Evolutionary conservation across 2,888 invertebrate genomes (phyloP).

Genomic region (Drosophila mercatorum): DNA sequence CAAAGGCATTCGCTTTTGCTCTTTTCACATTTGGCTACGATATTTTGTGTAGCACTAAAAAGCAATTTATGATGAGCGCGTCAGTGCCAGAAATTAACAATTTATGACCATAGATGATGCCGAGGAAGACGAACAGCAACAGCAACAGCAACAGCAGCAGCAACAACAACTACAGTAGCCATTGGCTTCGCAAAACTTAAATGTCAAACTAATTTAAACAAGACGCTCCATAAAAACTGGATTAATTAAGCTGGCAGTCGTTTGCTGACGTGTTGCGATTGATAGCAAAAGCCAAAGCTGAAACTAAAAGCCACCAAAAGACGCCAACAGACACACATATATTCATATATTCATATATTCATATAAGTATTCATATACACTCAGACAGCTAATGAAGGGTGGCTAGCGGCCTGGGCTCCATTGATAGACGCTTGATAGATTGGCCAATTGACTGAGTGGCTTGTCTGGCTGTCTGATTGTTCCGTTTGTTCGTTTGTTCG

Average conservation of each 20-base stretch:
- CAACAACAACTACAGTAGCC: constrained; percentile 23
- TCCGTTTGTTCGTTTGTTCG: constrained; percentile 23
- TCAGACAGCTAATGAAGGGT: constrained; percentile 40
- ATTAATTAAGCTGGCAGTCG: constrained; percentile 69
- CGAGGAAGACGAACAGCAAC: constrained; percentile 21
- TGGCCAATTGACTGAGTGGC: constrained; percentile 31
- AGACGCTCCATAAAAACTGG: constrained; percentile 72
- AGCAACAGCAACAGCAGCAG: constrained; percentile 6
- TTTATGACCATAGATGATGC: constrained; percentile 58
- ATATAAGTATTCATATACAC: too few relatives aligned
- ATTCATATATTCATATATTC: too few relatives aligned
- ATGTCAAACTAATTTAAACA: constrained; percentile 78
- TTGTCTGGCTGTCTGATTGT: constrained; percentile 28
- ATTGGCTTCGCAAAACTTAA: constrained; percentile 58
- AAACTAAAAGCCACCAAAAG: neutral
- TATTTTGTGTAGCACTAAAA: constrained; percentile 50
- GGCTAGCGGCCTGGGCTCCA: constrained; percentile 1
- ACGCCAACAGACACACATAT: neutral
- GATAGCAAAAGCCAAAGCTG: neutral
- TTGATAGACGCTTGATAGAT: constrained; percentile 46
- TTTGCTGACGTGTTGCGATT: constrained; percentile 33
- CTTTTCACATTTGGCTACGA: constrained; percentile 57
- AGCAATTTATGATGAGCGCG: constrained; percentile 73
- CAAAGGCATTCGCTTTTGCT: constrained; percentile 66
- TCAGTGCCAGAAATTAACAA: constrained; percentile 64